phyloP scores from a whole-genome alignment of 2,113 vertebrate species.

The Microtus richardsoni region DNA sequence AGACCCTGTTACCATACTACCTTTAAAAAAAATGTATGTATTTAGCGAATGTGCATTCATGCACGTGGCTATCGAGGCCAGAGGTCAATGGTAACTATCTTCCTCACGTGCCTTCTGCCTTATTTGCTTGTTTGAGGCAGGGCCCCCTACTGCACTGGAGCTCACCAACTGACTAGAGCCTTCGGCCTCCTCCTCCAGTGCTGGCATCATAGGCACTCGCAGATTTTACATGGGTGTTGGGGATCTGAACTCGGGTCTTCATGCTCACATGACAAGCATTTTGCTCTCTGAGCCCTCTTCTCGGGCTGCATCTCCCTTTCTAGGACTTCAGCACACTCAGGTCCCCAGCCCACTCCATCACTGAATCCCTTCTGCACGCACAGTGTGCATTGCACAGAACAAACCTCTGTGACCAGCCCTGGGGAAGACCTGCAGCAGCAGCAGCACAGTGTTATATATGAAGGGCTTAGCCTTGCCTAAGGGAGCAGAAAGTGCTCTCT shows the following conservation, averaged over 20 bases:
- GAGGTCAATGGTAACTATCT: not conserved
- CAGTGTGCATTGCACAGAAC: not conserved
- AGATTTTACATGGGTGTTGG: not conserved
- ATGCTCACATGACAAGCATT: not conserved
- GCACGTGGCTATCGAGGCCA: not conserved
- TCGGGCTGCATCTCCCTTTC: not conserved
- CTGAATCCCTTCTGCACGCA: not conserved
- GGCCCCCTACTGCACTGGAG: not conserved
- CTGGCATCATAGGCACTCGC: not conserved
- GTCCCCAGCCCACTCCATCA: not conserved
- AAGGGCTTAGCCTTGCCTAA: not conserved
- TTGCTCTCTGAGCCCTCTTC: not conserved
- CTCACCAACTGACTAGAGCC: not conserved
- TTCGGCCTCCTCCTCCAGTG: not conserved
- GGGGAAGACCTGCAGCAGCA: not conserved
- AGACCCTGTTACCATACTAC: not conserved
- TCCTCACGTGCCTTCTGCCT: not conserved
- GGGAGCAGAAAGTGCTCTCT: not conserved
- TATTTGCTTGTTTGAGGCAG: not conserved
- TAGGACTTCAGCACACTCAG: not conserved
- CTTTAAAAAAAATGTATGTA: no score
- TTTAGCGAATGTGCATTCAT: not conserved
- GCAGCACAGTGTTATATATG: not conserved
- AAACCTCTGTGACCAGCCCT: not conserved
- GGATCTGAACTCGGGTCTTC: not conserved